Evolutionary conservation across 2,797 vertebrate species (phyloP), one percentile per base, ranked within the genome.

Genomic region (Lophotriccus pileatus): DNA sequence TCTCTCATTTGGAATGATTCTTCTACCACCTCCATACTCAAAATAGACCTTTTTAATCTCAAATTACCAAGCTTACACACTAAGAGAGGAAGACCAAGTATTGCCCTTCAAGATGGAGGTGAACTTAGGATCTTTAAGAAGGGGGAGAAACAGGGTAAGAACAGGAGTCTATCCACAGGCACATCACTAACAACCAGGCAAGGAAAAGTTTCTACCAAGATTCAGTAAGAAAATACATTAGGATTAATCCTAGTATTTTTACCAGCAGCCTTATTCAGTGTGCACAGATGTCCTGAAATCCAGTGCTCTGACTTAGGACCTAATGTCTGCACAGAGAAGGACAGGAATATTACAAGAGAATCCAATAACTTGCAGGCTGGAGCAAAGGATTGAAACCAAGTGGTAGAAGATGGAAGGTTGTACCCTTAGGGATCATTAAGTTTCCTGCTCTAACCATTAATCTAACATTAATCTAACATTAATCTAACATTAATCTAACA

Each of bases 161-260:
- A 37, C 1, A 4, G 22, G 24, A 58, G 64, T 15, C 22, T 70
- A 8, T 8, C 22, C 20, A 44, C 55, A 55, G 55, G 50, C 14
- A 69, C 80, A 74, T 22, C 2, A 0, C 53, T 47, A 39, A 63
- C 47, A 70, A 1, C 7, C 23, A 64, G 15, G 22, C 24, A 36
- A 39, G 10, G 43, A 28, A 46, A 50, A 36, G 19, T 10, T 81
- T 84, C 62, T 10, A 11, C 10, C 27, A 43, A 20, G 24, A 4
- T 0, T 52, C 32, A 67, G 16, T 6, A 59, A 36, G 16, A 56
- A 55, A 50, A 52, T 1, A 0, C 1, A 15, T 37, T 25, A 52
- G 7, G 9, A 66, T 78, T 41, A 55, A 6, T 4, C 22, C 28
- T 30, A 22, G 4, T 8, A 12, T 67, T 85, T 53, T 52, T 59